These are phyloP conservation scores for Frieseomelitta varia DNA, from an alignment of 1,140 invertebrate species.

Conservation along the genomic window DNA sequence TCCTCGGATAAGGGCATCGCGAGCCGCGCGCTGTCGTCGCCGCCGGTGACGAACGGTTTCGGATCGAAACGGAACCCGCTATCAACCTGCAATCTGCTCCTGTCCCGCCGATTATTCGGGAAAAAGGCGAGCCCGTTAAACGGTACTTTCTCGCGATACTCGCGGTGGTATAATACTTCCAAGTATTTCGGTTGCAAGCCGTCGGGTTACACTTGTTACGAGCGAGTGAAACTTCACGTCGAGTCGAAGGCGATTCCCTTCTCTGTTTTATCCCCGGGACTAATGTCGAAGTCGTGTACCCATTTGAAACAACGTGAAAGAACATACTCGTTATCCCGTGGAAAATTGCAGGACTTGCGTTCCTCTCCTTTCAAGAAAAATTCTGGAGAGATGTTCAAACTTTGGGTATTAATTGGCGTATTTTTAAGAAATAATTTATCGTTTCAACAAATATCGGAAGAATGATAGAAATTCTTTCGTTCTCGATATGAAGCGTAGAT, in stretches of 20 bases:
- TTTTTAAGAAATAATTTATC: no score
- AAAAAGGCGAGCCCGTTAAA: not conserved
- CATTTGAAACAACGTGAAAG: not conserved
- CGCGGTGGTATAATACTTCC: no score
- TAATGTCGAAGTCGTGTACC: not conserved
- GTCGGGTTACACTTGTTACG: not conserved
- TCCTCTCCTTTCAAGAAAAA: not conserved
- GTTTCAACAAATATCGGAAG: no score
- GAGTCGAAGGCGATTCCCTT: not conserved
- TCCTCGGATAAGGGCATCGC: slow-evolving; percentile 60
- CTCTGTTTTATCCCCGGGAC: not conserved
- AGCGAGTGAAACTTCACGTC: not conserved
- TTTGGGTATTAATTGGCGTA: no score
- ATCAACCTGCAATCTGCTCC: not conserved
- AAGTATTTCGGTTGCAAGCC: not conserved
- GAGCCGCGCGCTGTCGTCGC: slow-evolving; percentile 38
- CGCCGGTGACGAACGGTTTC: slow-evolving; percentile 47
- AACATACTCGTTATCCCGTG: not conserved
- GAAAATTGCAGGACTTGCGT: not conserved
- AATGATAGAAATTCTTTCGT: not conserved
- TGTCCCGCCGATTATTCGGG: not conserved
- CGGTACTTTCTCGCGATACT: not conserved
- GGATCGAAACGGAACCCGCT: not conserved
- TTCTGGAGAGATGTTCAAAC: no score
- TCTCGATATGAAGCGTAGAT: not conserved